phyloP scores from a whole-genome alignment of 2,888 invertebrate genomes.

The Sinopyrophorus schimmeli region DNA sequence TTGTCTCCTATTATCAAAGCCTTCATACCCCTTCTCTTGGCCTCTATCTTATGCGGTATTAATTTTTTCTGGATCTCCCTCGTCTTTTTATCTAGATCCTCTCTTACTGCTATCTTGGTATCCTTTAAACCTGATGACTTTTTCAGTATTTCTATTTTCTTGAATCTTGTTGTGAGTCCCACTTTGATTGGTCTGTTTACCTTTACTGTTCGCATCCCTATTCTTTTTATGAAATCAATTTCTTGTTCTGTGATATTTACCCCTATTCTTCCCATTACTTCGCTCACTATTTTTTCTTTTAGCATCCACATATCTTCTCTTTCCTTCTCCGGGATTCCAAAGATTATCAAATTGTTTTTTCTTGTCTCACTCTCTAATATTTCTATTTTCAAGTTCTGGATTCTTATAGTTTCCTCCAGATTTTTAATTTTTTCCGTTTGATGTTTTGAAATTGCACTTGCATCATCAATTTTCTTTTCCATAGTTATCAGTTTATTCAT shows the following conservation, averaged over 20 bases:
- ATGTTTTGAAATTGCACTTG: neutral
- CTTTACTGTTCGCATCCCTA: neutral
- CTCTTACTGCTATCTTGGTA: conserved; percentile 2
- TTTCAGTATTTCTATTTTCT: conserved; percentile 5
- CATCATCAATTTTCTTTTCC: conserved; percentile 3
- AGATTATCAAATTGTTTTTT: conserved; percentile 12
- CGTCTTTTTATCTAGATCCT: conserved; percentile 5
- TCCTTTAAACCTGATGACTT: conserved; percentile 1
- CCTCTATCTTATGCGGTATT: conserved; percentile 2
- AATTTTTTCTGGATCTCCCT: conserved; percentile 5
- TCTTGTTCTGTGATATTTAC: neutral
- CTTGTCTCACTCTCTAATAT: conserved; percentile 2
- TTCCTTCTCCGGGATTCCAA: conserved; percentile 1
- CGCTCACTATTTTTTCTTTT: conserved; percentile 4
- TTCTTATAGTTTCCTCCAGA: conserved; percentile 1
- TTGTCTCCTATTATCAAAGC: conserved; percentile 5
- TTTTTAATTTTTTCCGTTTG: conserved; percentile 2
- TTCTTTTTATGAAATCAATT: conserved; percentile 5
- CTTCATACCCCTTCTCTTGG: conserved; percentile 4
- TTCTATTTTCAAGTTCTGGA: too few species aligned
- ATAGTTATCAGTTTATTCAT: conserved; percentile 3
- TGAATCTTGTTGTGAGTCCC: conserved; percentile 4
- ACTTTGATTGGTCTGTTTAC: conserved; percentile 10
- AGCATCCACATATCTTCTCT: neutral
- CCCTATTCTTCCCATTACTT: neutral